Percentiles rank a stretch among this genome's conserved stretches.
phyloP scores from a whole-genome alignment of 2,113 vertebrate species.

The Nymphicus hollandicus region DNA sequence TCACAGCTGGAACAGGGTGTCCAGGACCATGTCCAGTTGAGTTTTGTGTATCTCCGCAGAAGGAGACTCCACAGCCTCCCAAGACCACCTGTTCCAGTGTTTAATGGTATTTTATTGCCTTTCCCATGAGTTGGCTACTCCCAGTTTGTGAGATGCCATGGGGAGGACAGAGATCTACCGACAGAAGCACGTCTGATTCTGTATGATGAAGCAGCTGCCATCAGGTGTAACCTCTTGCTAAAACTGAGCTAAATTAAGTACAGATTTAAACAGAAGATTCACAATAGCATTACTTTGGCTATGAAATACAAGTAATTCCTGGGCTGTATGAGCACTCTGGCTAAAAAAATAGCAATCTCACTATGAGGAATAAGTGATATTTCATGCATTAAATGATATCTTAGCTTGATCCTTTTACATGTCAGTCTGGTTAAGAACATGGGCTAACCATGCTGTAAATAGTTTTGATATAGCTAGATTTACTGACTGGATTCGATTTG shows the following conservation, averaged over 20 bases:
- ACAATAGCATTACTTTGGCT: not conserved
- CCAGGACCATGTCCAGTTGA: not conserved
- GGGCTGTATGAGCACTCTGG: not conserved
- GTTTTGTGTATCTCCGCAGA: not conserved
- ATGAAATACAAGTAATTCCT: not conserved
- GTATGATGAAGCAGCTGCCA: not conserved
- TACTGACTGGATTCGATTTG: not conserved
- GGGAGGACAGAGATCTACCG: not conserved
- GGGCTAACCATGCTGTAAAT: not conserved
- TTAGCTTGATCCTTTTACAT: not conserved
- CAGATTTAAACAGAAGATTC: not conserved
- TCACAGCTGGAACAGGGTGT: not conserved
- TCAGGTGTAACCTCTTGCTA: not conserved
- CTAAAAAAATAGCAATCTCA: not conserved
- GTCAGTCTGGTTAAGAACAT: not conserved
- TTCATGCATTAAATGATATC: not conserved
- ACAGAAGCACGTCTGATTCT: not conserved
- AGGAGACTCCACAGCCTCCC: not conserved
- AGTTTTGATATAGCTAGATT: not conserved
- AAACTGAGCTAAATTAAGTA: not conserved
- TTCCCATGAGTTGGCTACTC: not conserved
- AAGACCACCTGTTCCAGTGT: not conserved
- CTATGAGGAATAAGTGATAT: not conserved
- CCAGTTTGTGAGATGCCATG: not conserved
- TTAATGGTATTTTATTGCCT: not conserved